Evolutionary conservation across 2,888 invertebrate genomes (phyloP).

Genomic region (Athalia circularis): DNA sequence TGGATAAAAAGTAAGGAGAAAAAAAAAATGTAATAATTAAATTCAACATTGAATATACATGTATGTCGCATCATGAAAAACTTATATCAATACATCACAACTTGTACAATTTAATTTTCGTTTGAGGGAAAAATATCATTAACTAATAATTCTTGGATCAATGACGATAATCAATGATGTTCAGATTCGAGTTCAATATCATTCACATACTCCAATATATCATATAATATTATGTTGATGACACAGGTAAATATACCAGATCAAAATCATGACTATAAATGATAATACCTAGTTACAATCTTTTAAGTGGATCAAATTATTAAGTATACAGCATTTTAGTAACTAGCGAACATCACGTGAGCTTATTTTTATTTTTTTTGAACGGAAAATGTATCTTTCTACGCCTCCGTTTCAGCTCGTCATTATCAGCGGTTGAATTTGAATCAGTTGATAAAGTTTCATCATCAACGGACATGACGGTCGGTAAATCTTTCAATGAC

Average conservation of each 20-base stretch:
- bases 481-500: constrained; percentile 64
- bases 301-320: constrained; percentile 27
- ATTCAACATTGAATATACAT: constrained; percentile 1
- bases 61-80: constrained; percentile 30
- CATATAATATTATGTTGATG: constrained; percentile 5
- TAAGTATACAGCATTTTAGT: constrained; percentile 39
- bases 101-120: not conserved
- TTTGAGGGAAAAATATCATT: constrained; percentile 3
- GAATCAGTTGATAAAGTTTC: constrained; percentile 83
- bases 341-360: constrained; percentile 64
- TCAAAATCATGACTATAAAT: constrained; percentile 19
- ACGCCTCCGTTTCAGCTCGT: constrained; percentile 78
- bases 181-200: constrained; percentile 7
- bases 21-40: constrained; percentile 6
- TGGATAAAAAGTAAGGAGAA: not conserved
- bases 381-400: constrained; percentile 82
- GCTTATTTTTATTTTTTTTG: constrained; percentile 77
- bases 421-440: constrained; percentile 79
- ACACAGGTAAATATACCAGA: constrained; percentile 1
- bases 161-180: not conserved
- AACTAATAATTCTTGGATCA: not conserved
- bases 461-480: constrained; percentile 76
- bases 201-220: constrained; percentile 4
- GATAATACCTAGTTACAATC: constrained; percentile 15
- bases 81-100: constrained; percentile 36